Base-by-base conservation (phyloP, 2,797 vertebrate species). In the Octomys mimax region DNA sequence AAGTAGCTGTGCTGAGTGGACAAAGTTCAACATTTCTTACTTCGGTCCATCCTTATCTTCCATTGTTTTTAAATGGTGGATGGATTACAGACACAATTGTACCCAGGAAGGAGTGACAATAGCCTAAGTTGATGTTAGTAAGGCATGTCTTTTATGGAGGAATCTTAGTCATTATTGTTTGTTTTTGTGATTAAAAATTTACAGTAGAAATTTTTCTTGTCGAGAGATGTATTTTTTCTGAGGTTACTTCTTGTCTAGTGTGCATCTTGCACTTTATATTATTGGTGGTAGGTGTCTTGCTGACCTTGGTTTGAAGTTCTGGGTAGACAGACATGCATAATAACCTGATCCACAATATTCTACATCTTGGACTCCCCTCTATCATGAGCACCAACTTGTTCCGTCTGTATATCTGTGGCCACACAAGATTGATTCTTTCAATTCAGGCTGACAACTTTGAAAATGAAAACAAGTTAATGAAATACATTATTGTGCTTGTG, bases 381-480 rank as follows among this genome's bases (percentile, higher is more conserved):
- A 46, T 8, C 5, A 24, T 42, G 26, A 91, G 12, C 9, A 86
- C 95, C 75, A 70, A 1, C 24, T 31, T 22, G 4, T 24, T 78
- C 52, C 33, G 86, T 84, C 61, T 85, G 68, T 31, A 61, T 42
- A n/a, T 85, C 80, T 49, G 31, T 9, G 16, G 12, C 26, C 92
- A 66, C 10, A 70, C 68, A 88, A 66, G 61, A 59, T 87, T 66
- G 87, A 88, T 78, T 90, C 5, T 42, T 77, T 73, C 77, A 66
- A 57, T 78, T 92, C 26, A 92, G 16, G 61, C 79, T 79, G 89
- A 92, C 31, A 78, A 85, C 31, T 82, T 78, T 59, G 39, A 46
- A 91, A 89, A n/a, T 82, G 75, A 91, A 96, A 94, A 91, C 62
- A 91, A 96, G 31, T 79, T 92, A 81, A 87, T 89, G 68, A 93